These are phyloP conservation scores for Mnemiopsis leidyi DNA, from an alignment of 37 sponge, comb jelly and placozoan genomes.

Conservation along the genomic window DNA sequence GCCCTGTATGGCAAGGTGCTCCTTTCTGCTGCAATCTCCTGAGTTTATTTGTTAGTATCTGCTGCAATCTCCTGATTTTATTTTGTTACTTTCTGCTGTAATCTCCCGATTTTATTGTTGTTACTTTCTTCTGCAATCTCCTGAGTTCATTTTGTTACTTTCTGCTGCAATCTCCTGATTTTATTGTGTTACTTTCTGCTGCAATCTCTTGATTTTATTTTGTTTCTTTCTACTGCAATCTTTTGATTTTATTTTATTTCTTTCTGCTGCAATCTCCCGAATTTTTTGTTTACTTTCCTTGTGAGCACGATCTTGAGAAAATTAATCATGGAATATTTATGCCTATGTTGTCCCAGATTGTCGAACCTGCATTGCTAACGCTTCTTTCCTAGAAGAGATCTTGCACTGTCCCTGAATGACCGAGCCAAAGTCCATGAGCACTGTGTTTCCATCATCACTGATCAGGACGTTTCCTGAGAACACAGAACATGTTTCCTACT, in stretches of 20 bases:
- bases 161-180: too few relatives aligned
- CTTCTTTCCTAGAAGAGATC: slow-evolving; percentile 36
- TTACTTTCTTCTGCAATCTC: slow-evolving; percentile 37
- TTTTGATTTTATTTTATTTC: too few relatives aligned
- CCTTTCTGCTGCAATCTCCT: slow-evolving; percentile 49
- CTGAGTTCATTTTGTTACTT: neutral
- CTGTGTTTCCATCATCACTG: slow-evolving; percentile 8
- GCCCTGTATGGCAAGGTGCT: slow-evolving; percentile 70
- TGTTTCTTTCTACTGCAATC: slow-evolving; percentile 46
- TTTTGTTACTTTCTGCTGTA: too few relatives aligned
- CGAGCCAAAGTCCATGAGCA: slow-evolving; percentile 60
- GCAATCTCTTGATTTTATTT: too few relatives aligned
- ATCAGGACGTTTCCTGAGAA: slow-evolving; percentile 36
- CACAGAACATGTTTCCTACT: too few relatives aligned
- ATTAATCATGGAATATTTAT: neutral
- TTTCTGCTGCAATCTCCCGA: slow-evolving; percentile 42
- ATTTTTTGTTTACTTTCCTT: too few relatives aligned
- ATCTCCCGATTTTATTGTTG: too few relatives aligned
- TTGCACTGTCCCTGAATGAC: slow-evolving; percentile 50
- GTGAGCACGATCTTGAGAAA: too few relatives aligned
- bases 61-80: too few relatives aligned
- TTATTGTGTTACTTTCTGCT: too few relatives aligned
- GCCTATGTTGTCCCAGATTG: neutral
- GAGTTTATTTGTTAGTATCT: too few relatives aligned
- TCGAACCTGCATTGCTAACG: slow-evolving; percentile 48